Base-by-base conservation (phyloP, 2,797 vertebrate genomes). In the Lithobates pipiens region DNA sequence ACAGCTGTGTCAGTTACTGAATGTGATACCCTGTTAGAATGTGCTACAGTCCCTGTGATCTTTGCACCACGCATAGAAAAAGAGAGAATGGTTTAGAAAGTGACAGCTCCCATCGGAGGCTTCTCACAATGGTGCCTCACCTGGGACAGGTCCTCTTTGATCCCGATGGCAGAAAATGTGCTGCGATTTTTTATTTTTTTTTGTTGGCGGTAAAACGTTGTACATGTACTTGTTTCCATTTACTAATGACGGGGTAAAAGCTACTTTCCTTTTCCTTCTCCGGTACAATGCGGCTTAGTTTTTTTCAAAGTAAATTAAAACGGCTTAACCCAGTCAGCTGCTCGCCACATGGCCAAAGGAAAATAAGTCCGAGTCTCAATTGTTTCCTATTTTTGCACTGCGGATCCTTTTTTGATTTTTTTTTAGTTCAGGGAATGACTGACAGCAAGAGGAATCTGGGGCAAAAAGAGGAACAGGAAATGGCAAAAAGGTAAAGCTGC, bases 261-360 rank as follows among this genome's bases (percentile, higher is more conserved):
- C 54, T 23, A 61, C 54, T 61, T 61, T 61, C 46, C 50, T 27
- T 39, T 84, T 86, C 89, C 88, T 80, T 89, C 88, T 29, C n/a
- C 15, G 72, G 86, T 88, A 87, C 88, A 89, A 85, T n/a, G 86
- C 89, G 84, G 88, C 91, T 92, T 87, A 90, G 91, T 84, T 93
- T 29, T 92, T 54, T 95, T 94, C 92, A 90, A 92, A 91, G 94
- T 95, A 95, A 95, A 96, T 94, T 92, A 90, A 93, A 93, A 92
- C 87, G 69, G 93, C 92, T 96, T 95, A 95, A 95, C 94, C 94
- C 91, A 95, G 97, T 98, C 97, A 98, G 98, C 97, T 99, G 97
- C 95, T 96, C 94, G 92, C 96, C 98, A 98, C 97, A 98, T 98
- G 97, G 94, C 93, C 91, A 92, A 95, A 34, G 95, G 93, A 94